A percentile compares a stretch with the other conserved stretches of the same genome.
phyloP scores from a whole-genome alignment of 1,140 invertebrate genomes.

The Drosophila quadrilineata region DNA sequence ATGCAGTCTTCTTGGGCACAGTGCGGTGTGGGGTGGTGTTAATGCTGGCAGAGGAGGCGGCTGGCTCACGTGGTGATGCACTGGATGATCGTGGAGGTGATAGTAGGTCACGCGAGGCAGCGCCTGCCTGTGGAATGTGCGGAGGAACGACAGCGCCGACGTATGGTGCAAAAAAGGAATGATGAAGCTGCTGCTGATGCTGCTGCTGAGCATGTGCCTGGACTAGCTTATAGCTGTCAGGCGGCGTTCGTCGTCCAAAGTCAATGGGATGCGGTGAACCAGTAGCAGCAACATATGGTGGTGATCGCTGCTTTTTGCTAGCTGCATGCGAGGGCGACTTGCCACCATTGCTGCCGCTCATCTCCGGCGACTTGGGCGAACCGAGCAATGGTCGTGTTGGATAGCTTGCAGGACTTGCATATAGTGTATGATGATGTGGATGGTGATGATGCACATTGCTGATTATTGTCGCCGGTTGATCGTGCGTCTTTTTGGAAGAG shows the following conservation, averaged over 20 bases:
- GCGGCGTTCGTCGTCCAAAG: slow-evolving; percentile 48
- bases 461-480: slow-evolving; percentile 63
- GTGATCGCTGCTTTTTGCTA: slow-evolving; percentile 67
- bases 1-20: slow-evolving; percentile 81
- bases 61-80: slow-evolving; percentile 57
- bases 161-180: slow-evolving; percentile 59
- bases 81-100: slow-evolving; percentile 60
- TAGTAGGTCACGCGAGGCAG: slow-evolving; percentile 43
- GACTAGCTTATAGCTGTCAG: slow-evolving; percentile 36
- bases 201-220: slow-evolving; percentile 27
- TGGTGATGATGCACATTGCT: slow-evolving; percentile 58
- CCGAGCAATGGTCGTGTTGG: slow-evolving; percentile 48
- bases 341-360: slow-evolving; percentile 56
- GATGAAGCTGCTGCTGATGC: slow-evolving; percentile 28
- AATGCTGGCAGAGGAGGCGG: slow-evolving; percentile 8
- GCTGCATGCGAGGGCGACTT: slow-evolving; percentile 69
- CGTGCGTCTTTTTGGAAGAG: slow-evolving; percentile 44
- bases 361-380: slow-evolving; percentile 73
- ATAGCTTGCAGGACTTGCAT: slow-evolving; percentile 46
- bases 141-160: slow-evolving; percentile 37
- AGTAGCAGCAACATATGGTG: slow-evolving; percentile 57
- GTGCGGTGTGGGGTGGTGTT: slow-evolving; percentile 62
- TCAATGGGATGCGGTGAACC: slow-evolving; percentile 64
- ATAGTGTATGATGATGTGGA: slow-evolving; percentile 44
- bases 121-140: slow-evolving; percentile 42